These are phyloP conservation scores for Linepithema humile DNA, from an alignment of 1,140 invertebrate species.

Conservation along the genomic window DNA sequence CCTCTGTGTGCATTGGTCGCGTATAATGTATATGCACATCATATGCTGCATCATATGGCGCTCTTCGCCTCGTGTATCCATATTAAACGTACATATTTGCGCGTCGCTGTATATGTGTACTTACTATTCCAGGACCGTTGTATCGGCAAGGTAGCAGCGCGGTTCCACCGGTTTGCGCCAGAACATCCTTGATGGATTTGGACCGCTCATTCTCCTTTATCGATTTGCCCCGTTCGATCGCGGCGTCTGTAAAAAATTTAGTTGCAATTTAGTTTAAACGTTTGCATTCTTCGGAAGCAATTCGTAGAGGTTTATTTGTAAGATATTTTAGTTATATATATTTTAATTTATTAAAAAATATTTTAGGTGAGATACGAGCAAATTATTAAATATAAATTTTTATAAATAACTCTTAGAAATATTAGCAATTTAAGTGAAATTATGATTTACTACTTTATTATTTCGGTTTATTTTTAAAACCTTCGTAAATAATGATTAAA, in stretches of 20 bases:
- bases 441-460: no score
- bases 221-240: background rate
- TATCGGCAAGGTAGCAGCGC: slow-evolving; percentile 71
- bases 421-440: no score
- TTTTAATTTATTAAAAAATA: no score
- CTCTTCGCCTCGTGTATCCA: slow-evolving; percentile 42
- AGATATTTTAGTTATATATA: background rate
- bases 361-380: no score
- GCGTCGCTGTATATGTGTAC: slow-evolving; percentile 58
- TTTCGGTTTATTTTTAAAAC: no score
- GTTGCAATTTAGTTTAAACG: background rate
- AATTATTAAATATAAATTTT: no score
- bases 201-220: slow-evolving; percentile 5
- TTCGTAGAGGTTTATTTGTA: background rate
- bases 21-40: slow-evolving; percentile 29
- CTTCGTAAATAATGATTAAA: no score
- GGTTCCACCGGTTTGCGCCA: slow-evolving; percentile 70
- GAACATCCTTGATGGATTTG: slow-evolving; percentile 65
- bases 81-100: slow-evolving; percentile 67
- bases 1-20: slow-evolving; percentile 35
- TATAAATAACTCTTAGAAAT: no score
- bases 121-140: slow-evolving; percentile 72
- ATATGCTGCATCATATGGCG: background rate
- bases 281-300: background rate
- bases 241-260: slow-evolving; percentile 25